A percentile compares a stretch with the other conserved stretches of the same genome.
phyloP scores from a whole-genome alignment of 1,140 invertebrate genomes.

The Papilio aristodemus region DNA sequence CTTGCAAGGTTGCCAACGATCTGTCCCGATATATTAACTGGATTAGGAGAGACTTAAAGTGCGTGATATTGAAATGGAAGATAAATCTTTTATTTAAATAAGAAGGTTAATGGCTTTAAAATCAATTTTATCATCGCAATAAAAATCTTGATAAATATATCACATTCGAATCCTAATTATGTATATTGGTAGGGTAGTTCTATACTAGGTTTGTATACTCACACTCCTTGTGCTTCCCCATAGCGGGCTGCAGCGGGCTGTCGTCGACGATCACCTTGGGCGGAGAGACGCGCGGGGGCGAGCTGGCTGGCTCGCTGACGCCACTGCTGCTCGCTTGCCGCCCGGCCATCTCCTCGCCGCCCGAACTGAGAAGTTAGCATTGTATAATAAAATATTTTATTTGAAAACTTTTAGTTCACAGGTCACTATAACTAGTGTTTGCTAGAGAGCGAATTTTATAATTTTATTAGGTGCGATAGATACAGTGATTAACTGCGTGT shows the following conservation, averaged over 20 bases:
- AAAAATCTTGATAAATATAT: neutral
- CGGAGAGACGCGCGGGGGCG: slow-evolving; percentile 84
- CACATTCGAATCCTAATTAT: too few relatives aligned
- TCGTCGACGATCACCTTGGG: slow-evolving; percentile 96
- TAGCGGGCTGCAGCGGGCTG: slow-evolving; percentile 93
- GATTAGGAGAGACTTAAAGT: neutral
- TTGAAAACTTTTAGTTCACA: neutral
- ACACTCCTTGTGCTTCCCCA: slow-evolving; percentile 99
- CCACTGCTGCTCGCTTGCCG: slow-evolving; percentile 72
- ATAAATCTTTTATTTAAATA: neutral
- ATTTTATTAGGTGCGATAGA: too few relatives aligned
- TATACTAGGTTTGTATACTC: slow-evolving; percentile 78
- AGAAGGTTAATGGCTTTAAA: slow-evolving; percentile 25
- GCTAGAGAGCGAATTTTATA: too few relatives aligned
- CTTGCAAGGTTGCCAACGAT: slow-evolving; percentile 32
- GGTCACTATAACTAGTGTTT: too few relatives aligned
- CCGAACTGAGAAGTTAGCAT: slow-evolving; percentile 53
- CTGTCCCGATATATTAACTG: slow-evolving; percentile 30
- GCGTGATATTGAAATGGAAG: slow-evolving; percentile 19
- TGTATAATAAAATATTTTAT: neutral
- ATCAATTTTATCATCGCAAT: neutral
- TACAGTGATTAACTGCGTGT: too few relatives aligned
- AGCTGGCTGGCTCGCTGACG: slow-evolving; percentile 71
- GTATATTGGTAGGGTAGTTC: too few relatives aligned
- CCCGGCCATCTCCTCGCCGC: slow-evolving; percentile 72